These are phyloP conservation scores for Tyrophagus putrescentiae DNA, from an alignment of 1,140 invertebrate species.

Conservation along the genomic window DNA sequence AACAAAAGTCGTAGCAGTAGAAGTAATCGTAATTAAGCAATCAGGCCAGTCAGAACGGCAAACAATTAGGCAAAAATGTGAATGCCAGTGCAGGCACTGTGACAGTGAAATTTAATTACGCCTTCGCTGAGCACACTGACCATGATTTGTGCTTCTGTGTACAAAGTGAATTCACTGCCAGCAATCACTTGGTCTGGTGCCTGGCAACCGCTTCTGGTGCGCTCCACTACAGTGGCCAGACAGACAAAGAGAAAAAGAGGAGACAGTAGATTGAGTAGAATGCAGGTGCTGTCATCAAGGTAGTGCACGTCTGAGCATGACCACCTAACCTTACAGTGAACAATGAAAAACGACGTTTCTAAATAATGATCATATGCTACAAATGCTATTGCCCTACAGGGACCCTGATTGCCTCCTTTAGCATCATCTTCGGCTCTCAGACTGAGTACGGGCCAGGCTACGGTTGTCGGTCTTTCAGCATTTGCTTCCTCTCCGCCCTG, in stretches of 20 bases:
- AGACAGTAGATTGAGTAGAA: background rate
- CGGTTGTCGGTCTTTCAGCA: conserved; percentile 31
- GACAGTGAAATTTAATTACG: background rate
- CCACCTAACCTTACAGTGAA: background rate
- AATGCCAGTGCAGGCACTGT: background rate
- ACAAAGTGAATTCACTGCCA: too few relatives aligned
- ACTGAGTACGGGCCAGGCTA: conserved; percentile 31
- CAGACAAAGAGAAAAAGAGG: background rate
- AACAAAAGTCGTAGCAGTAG: background rate
- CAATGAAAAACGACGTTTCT: background rate
- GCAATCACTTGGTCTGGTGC: background rate
- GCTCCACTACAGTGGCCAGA: background rate
- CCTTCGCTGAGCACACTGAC: too few relatives aligned
- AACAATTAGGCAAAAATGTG: background rate
- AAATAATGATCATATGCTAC: background rate
- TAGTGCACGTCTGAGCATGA: too few relatives aligned
- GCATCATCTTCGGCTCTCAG: conserved; percentile 36
- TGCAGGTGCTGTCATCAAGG: too few relatives aligned
- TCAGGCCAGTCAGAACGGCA: too few relatives aligned
- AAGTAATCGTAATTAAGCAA: background rate
- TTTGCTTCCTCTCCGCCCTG: conserved; percentile 36
- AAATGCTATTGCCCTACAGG: conserved; percentile 33
- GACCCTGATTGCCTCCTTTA: conserved; percentile 36
- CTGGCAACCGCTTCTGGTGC: background rate
- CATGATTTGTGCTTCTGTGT: conserved; percentile 10